A percentile compares a stretch with the other conserved stretches of the same genome.
phyloP scores from a whole-genome alignment of 2,888 invertebrate species.

The Andrena camellia region DNA sequence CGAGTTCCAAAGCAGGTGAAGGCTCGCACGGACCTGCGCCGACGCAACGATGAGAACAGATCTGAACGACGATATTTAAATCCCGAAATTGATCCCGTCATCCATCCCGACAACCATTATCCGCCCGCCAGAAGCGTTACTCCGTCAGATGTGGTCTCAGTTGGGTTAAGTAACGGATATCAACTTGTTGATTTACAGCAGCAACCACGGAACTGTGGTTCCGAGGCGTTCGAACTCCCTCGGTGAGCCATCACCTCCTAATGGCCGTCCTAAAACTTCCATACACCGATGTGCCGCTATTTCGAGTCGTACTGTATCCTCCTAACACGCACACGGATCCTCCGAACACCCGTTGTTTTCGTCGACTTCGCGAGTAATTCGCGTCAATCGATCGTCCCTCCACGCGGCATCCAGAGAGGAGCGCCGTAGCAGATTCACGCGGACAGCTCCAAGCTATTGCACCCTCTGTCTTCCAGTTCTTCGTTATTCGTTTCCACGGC shows the following conservation, averaged over 20 bases:
- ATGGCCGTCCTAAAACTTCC: slow-evolving; percentile 75
- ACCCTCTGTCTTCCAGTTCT: background rate
- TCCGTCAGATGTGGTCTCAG: slow-evolving; percentile 58
- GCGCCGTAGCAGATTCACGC: background rate
- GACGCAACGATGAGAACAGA: background rate
- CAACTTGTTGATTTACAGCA: slow-evolving; percentile 84
- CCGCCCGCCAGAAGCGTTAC: slow-evolving; percentile 32
- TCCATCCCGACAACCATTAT: slow-evolving; percentile 46
- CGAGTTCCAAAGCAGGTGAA: background rate
- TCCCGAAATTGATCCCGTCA: slow-evolving; percentile 11
- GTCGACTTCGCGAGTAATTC: background rate
- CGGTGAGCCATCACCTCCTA: slow-evolving; percentile 69
- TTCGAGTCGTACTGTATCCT: slow-evolving; percentile 37
- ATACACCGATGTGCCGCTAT: slow-evolving; percentile 57
- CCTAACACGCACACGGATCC: slow-evolving; percentile 11
- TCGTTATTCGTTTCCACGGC: slow-evolving; percentile 5
- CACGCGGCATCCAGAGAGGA: background rate
- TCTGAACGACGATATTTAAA: background rate
- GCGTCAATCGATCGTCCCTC: slow-evolving; percentile 4
- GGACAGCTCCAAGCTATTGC: background rate
- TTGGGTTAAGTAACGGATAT: slow-evolving; percentile 76
- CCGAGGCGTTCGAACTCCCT: slow-evolving; percentile 74
- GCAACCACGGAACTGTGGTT: slow-evolving; percentile 76
- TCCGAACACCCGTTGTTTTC: slow-evolving; percentile 14
- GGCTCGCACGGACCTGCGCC: background rate